Evolutionary conservation across 92 coral and sea anemone genomes (phyloP).

Genomic region (Phenganax subtilis): DNA sequence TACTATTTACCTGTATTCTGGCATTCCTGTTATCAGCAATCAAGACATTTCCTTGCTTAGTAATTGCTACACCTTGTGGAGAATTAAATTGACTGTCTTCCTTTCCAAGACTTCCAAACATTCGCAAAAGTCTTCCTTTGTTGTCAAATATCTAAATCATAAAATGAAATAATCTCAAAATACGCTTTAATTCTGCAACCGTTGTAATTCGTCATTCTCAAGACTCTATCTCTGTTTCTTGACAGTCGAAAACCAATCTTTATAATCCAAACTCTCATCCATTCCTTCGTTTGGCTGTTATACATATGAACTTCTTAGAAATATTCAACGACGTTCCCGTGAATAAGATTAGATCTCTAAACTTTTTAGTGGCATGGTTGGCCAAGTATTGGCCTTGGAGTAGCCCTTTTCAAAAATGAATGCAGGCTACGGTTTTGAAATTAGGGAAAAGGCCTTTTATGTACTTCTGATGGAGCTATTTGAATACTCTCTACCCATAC

Average conservation of each 20-base stretch:
- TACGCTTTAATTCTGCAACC: background rate
- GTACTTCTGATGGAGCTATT: background rate
- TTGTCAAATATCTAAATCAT: constrained; percentile 62
- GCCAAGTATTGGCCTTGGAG: too few relatives aligned
- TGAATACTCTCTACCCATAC: background rate
- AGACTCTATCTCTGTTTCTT: too few relatives aligned
- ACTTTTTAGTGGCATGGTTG: too few relatives aligned
- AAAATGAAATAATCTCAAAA: background rate
- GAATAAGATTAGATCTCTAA: too few relatives aligned
- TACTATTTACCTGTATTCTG: constrained; percentile 67
- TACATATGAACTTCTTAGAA: too few relatives aligned
- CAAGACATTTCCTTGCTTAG: constrained; percentile 61
- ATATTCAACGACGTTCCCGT: too few relatives aligned
- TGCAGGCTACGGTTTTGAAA: background rate
- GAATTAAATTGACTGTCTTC: constrained; percentile 74
- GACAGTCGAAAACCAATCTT: too few relatives aligned
- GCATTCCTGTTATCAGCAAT: constrained; percentile 86
- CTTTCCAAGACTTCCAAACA: constrained; percentile 76
- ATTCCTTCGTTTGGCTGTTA: too few relatives aligned
- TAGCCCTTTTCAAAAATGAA: too few relatives aligned
- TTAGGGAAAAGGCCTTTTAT: background rate
- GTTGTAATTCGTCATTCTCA: too few relatives aligned
- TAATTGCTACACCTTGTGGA: constrained; percentile 91
- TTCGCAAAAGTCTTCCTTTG: constrained; percentile 70
- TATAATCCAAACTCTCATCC: too few relatives aligned